Conservation (phyloP, 1,140 invertebrate species). For the Pantala flavescens region DNA sequence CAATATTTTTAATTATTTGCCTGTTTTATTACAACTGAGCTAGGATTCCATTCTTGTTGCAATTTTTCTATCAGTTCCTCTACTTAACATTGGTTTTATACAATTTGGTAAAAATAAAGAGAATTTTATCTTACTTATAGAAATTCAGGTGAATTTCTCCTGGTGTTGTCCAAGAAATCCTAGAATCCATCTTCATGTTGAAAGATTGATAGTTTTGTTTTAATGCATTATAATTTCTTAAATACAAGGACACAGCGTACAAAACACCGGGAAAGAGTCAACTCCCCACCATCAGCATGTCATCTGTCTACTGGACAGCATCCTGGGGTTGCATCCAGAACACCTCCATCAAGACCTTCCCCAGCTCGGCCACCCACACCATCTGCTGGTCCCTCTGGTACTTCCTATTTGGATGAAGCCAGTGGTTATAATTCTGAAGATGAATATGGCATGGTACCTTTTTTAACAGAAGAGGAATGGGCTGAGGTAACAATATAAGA, state of each 20-base stretch:
- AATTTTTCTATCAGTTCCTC: too few species aligned
- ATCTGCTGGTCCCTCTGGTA: slow-evolving; percentile 21
- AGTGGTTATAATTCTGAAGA: slow-evolving; percentile 66
- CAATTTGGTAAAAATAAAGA: too few species aligned
- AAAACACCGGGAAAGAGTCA: slow-evolving; percentile 30
- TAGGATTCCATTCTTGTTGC: too few species aligned
- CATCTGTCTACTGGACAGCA: not conserved
- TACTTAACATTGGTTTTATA: too few species aligned
- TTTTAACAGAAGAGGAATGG: slow-evolving; percentile 48
- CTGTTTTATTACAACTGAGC: too few species aligned
- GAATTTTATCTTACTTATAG: too few species aligned
- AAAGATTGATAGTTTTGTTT: too few species aligned
- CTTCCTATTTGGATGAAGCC: slow-evolving; percentile 29
- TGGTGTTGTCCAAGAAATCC: too few species aligned
- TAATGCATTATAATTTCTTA: too few species aligned
- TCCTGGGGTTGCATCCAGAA: slow-evolving; percentile 30
- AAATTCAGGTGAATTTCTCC: too few species aligned
- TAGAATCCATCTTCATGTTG: too few species aligned
- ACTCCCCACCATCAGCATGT: slow-evolving; percentile 26
- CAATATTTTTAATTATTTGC: too few species aligned
- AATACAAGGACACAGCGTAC: slow-evolving; percentile 25
- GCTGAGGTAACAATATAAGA: slow-evolving; percentile 36
- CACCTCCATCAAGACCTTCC: slow-evolving; percentile 41
- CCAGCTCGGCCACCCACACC: slow-evolving; percentile 23
- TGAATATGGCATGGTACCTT: slow-evolving; percentile 50